phyloP scores from a whole-genome alignment of 2,797 vertebrate genomes.

The Oophaga sylvatica region DNA sequence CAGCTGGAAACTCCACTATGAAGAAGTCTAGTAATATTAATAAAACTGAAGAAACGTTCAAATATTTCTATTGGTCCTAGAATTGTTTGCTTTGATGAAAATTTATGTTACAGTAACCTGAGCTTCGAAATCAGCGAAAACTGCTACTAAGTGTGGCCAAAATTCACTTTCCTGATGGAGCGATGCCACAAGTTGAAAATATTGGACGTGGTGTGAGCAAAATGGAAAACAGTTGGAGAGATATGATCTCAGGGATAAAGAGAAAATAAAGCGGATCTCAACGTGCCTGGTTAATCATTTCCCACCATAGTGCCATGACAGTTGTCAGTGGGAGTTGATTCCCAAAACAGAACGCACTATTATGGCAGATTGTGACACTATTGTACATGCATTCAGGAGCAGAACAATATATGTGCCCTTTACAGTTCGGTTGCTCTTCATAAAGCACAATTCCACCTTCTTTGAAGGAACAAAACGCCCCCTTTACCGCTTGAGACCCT shows the following conservation, averaged over 20 bases:
- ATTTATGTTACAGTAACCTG: background rate
- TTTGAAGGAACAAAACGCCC: too few relatives aligned
- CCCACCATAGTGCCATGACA: background rate
- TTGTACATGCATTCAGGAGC: too few relatives aligned
- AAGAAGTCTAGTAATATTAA: background rate
- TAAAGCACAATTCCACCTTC: too few relatives aligned
- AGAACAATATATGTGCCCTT: too few relatives aligned
- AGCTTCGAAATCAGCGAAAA: background rate
- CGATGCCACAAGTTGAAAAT: background rate
- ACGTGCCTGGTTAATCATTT: background rate
- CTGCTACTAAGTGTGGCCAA: slow-evolving; percentile 1
- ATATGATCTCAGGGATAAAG: background rate
- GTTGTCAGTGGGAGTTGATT: too few relatives aligned
- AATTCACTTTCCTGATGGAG: background rate
- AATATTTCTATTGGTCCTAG: background rate
- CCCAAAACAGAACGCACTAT: too few relatives aligned
- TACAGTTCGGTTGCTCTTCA: too few relatives aligned
- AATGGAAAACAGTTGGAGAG: background rate
- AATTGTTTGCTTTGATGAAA: background rate
- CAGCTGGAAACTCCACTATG: background rate
- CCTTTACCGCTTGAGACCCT: too few relatives aligned
- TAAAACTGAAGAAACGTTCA: background rate
- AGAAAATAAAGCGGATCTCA: background rate
- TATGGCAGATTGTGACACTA: too few relatives aligned
- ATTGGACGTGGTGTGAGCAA: background rate